These are phyloP conservation scores for Drosophila littoralis DNA, from an alignment of 1,140 invertebrate species.

Conservation along the genomic window DNA sequence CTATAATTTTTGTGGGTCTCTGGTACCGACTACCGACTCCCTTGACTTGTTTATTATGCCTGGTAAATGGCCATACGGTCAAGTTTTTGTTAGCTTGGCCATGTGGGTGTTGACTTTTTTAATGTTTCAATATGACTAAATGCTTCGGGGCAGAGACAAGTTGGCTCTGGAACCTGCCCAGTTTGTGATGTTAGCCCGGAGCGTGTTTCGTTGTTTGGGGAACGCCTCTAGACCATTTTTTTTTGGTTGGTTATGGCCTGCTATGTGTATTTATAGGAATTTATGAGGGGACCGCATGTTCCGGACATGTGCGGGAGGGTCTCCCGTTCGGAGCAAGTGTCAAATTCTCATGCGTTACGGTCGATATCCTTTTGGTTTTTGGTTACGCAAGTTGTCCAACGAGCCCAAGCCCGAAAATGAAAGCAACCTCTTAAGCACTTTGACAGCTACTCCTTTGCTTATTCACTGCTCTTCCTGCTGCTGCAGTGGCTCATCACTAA, in stretches of 20 bases:
- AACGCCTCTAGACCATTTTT: conserved; percentile 58
- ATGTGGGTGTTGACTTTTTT: conserved; percentile 80
- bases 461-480: conserved; percentile 24
- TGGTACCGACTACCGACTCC: conserved; percentile 22
- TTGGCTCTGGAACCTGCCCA: conserved; percentile 34
- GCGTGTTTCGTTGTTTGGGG: conserved; percentile 35
- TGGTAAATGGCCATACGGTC: conserved; percentile 59
- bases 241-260: conserved; percentile 40
- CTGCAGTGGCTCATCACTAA: conserved; percentile 73
- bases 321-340: conserved; percentile 44
- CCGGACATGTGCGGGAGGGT: conserved; percentile 44
- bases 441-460: conserved; percentile 63
- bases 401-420: conserved; percentile 31
- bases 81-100: conserved; percentile 62
- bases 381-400: conserved; percentile 55
- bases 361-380: conserved; percentile 81
- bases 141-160: conserved; percentile 64
- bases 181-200: conserved; percentile 23
- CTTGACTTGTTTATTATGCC: conserved; percentile 71
- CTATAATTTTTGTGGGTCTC: conserved; percentile 45
- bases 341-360: conserved; percentile 65
- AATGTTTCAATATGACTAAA: conserved; percentile 83
- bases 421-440: conserved; percentile 68
- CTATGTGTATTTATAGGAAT: conserved; percentile 51
- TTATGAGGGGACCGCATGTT: conserved; percentile 22